Conservation (phyloP, 1,140 invertebrate genomes). For the Cotesia glomerata region DNA sequence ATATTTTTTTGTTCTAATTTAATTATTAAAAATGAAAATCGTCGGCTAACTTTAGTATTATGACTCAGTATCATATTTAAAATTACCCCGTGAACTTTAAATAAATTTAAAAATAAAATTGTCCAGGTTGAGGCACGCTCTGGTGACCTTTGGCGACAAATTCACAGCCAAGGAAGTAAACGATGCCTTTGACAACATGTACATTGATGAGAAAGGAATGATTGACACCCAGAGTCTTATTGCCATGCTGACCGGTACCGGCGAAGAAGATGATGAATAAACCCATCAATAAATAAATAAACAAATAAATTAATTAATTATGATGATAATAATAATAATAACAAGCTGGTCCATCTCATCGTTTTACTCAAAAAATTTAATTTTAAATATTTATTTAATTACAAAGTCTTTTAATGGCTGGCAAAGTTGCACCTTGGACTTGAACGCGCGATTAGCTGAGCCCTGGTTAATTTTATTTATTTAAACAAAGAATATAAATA, state of each 20-base stretch:
- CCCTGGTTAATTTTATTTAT: background rate
- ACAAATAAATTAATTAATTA: constrained; percentile 16
- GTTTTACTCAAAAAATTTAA: background rate
- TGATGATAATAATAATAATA: constrained; percentile 1
- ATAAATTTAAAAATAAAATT: background rate
- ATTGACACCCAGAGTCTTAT: constrained; percentile 91
- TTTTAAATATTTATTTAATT: constrained; percentile 22
- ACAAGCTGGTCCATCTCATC: background rate
- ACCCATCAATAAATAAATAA: too few relatives aligned
- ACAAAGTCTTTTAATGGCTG: constrained; percentile 33
- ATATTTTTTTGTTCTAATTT: too few relatives aligned
- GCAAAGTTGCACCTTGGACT: constrained; percentile 25
- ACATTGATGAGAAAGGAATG: constrained; percentile 89
- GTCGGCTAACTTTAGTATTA: too few relatives aligned
- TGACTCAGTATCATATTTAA: too few relatives aligned
- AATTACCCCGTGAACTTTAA: background rate
- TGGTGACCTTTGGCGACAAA: constrained; percentile 97
- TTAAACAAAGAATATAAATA: background rate
- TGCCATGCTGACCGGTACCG: constrained; percentile 83
- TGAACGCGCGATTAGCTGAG: constrained; percentile 13
- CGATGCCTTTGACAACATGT: constrained; percentile 94
- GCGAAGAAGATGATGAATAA: constrained; percentile 74
- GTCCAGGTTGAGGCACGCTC: constrained; percentile 84
- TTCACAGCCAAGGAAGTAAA: constrained; percentile 91
- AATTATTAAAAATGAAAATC: too few relatives aligned